Percentiles rank a stretch among this genome's conserved stretches.
Conservation (phyloP, 1,140 invertebrate genomes). For the Megathymus violae region DNA sequence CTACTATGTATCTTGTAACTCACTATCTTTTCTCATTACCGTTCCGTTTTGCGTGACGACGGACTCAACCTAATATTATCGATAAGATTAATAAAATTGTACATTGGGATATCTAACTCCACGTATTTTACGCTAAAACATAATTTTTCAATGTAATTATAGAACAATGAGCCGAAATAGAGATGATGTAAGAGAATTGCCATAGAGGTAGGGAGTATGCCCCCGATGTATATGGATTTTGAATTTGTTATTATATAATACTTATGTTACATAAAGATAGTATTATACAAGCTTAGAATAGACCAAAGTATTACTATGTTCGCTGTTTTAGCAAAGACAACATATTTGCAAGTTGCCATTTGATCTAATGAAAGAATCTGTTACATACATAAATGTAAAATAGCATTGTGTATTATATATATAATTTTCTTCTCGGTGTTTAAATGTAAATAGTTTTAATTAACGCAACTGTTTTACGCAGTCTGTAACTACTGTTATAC, state of each 20-base stretch:
- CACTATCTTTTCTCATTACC: conserved; percentile 43
- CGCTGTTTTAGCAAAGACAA: conserved; percentile 16
- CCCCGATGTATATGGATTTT: conserved; percentile 19
- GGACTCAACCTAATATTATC: conserved; percentile 45
- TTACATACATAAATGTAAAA: conserved; percentile 24
- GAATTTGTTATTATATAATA: conserved; percentile 19
- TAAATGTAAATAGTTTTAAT: conserved; percentile 32
- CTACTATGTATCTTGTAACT: conserved; percentile 49
- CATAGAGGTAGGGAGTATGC: conserved; percentile 13
- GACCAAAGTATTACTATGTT: conserved; percentile 16
- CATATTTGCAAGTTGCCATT: conserved; percentile 26
- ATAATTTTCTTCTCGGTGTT: conserved; percentile 30
- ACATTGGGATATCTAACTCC: conserved; percentile 54
- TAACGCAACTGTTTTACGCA: conserved; percentile 14
- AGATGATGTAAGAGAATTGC: conserved; percentile 46
- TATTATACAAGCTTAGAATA: conserved; percentile 29
- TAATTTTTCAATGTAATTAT: conserved; percentile 59
- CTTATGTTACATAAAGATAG: conserved; percentile 28
- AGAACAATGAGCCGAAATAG: conserved; percentile 48
- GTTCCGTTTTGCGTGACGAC: conserved; percentile 50
- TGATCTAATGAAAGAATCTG: conserved; percentile 22
- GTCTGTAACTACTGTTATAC: conserved; percentile 15
- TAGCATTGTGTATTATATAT: conserved; percentile 24
- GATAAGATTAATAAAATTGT: conserved; percentile 49
- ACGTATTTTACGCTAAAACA: conserved; percentile 56